These are phyloP conservation scores for Isotomurus palustris DNA, from an alignment of 2,888 invertebrate genomes.

Conservation along the genomic window DNA sequence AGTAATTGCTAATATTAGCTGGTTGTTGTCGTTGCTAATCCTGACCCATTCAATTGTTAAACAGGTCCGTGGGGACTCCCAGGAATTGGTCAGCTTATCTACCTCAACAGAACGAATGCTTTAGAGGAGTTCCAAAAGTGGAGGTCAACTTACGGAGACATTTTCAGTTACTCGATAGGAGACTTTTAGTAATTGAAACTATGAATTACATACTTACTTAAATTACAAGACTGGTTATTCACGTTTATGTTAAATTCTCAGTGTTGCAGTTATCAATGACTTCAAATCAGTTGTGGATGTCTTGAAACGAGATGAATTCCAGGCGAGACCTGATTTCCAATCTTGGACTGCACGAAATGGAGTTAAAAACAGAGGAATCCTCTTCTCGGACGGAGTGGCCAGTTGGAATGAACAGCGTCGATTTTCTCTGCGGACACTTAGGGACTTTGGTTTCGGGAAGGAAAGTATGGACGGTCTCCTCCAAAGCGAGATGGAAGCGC, in stretches of 20 bases:
- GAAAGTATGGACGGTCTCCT: constrained; percentile 28
- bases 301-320: constrained; percentile 23
- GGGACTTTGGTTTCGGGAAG: constrained; percentile 31
- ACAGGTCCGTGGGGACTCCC: neutral
- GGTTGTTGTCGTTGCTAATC: neutral
- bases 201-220: neutral
- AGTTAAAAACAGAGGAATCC: constrained; percentile 30
- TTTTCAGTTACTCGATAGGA: neutral
- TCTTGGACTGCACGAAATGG: constrained; percentile 12
- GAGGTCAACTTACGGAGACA: neutral
- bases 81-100: neutral
- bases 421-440: constrained; percentile 12
- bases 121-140: neutral
- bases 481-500: constrained; percentile 19
- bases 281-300: constrained; percentile 23
- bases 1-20: neutral
- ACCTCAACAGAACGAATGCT: neutral
- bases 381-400: constrained; percentile 19
- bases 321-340: constrained; percentile 28
- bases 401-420: constrained; percentile 15
- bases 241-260: constrained; percentile 8
- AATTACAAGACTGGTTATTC: no score
- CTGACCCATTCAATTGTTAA: no score
- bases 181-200: neutral
- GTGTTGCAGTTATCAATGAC: constrained; percentile 27